Percentiles rank a stretch among this genome's conserved stretches.
Evolutionary conservation across 2,113 vertebrate genomes (phyloP).

Genomic region (Oreochromis aureus): DNA sequence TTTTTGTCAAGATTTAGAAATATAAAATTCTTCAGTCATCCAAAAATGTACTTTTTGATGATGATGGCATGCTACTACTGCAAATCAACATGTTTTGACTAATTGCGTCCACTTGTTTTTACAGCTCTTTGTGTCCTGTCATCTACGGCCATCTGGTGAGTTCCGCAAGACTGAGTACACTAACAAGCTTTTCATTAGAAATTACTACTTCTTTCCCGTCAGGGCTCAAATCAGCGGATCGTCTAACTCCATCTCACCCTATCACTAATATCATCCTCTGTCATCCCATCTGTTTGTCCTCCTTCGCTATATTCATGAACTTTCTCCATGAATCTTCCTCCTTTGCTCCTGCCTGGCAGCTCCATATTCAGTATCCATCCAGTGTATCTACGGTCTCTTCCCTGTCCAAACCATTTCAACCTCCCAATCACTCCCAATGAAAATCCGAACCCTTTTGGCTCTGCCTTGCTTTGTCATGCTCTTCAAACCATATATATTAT

Average conservation of each 20-base stretch:
- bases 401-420: background rate
- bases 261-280: background rate
- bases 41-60: background rate
- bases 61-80: background rate
- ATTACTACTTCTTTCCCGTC: background rate
- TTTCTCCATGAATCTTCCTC: background rate
- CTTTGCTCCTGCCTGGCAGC: background rate
- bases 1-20: background rate
- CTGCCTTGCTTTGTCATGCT: background rate
- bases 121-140: slow-evolving; percentile 92
- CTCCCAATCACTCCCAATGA: background rate
- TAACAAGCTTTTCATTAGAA: background rate
- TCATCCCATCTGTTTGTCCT: background rate
- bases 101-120: background rate
- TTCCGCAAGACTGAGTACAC: background rate
- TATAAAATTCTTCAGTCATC: background rate
- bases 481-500: background rate
- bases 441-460: background rate
- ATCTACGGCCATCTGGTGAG: slow-evolving; percentile 96
- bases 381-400: background rate
- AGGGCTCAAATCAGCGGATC: background rate
- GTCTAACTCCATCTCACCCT: background rate
- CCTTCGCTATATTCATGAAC: background rate
- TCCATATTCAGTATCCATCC: background rate
- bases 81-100: background rate